Evolutionary conservation across 2,113 vertebrate species (phyloP).

Genomic region (Amphiprion percula): DNA sequence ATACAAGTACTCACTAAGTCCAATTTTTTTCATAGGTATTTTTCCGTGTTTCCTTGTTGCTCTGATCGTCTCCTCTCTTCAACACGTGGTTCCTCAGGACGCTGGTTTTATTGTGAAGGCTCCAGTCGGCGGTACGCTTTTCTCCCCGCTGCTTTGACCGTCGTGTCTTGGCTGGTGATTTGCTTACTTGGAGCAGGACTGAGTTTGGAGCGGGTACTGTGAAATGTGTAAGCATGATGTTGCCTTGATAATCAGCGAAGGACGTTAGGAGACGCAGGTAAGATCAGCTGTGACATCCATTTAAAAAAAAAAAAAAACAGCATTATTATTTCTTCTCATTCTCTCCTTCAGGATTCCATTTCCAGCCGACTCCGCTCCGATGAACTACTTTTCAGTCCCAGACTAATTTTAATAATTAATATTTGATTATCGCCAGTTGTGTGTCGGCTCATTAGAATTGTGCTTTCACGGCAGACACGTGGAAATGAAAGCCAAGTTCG

Average conservation of each 20-base stretch:
- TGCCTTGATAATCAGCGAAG: slow-evolving; percentile 81
- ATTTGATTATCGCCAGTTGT: slow-evolving; percentile 1
- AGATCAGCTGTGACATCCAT: slow-evolving; percentile 48
- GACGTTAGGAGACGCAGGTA: slow-evolving; percentile 76
- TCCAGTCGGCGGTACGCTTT: neutral
- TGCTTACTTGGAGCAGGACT: slow-evolving; percentile 88
- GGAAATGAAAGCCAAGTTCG: slow-evolving; percentile 51
- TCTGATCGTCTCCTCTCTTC: neutral
- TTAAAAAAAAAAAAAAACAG: neutral
- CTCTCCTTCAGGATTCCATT: neutral
- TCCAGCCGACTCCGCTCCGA: slow-evolving; percentile 5
- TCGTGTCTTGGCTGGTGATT: slow-evolving; percentile 82
- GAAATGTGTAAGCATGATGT: slow-evolving; percentile 89
- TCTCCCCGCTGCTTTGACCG: slow-evolving; percentile 24
- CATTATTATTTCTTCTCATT: slow-evolving; percentile 9
- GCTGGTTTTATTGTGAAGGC: slow-evolving; percentile 68
- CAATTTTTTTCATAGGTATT: too few species aligned
- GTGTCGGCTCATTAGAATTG: neutral
- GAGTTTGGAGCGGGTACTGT: slow-evolving; percentile 92
- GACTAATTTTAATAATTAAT: slow-evolving; percentile 20
- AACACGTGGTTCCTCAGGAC: neutral
- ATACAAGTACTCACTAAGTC: too few species aligned
- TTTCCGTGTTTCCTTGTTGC: too few species aligned
- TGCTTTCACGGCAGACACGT: slow-evolving; percentile 19
- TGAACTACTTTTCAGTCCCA: slow-evolving; percentile 58